Base-by-base conservation (phyloP, 2,888 invertebrate species). In the Lasioglossum pauxillum region DNA sequence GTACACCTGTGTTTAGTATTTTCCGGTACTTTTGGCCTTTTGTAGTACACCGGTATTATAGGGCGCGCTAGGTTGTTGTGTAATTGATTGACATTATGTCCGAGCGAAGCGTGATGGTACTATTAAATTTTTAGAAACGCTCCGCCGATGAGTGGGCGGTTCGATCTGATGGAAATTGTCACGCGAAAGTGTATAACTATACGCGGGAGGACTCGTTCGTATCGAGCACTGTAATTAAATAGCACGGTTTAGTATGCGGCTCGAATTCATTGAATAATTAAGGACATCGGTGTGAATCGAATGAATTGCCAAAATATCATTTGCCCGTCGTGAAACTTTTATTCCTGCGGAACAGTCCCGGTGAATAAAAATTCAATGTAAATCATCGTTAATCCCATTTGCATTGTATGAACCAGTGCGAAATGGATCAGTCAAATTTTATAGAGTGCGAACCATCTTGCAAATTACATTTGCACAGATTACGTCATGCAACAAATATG, bases 71-170 rank as follows among this genome's bases (percentile, higher is more conserved):
- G 38, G n/a, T 41, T 71, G 35, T 38, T 10, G 23, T 14, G 23
- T 71, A 71, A 71, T 41, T n/a, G 71, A 41, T 41, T n/a, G n/a
- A 71, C 41, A 41, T 23, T 38, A 38, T 41, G 38, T 41, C 41
- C 12, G n/a, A 5, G 35, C 19, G 19, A 12, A 23, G 35, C 67
- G 31, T 23, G 12, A 19, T 8, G 67, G 67, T 38, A 10, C 23
- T 23, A 38, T 38, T 69, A 38, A 71, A 71, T 71, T 71, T 71
- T 71, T 71, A 71, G 41, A 12, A 41, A 41, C 71, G 71, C 71
- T n/a, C 2, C n/a, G n/a, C 41, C 44, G 44, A 44, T 44, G 4
- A 44, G 69, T 0, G 38, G 8, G 69, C 41, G n/a, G n/a, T 71
- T 41, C 38, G 38, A n/a, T n/a, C 23, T 1, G 41, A n/a, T 41